Percentiles rank a stretch among this genome's conserved stretches.
phyloP scores from a whole-genome alignment of 2,797 vertebrate species.

The Rhinoraja longicauda region DNA sequence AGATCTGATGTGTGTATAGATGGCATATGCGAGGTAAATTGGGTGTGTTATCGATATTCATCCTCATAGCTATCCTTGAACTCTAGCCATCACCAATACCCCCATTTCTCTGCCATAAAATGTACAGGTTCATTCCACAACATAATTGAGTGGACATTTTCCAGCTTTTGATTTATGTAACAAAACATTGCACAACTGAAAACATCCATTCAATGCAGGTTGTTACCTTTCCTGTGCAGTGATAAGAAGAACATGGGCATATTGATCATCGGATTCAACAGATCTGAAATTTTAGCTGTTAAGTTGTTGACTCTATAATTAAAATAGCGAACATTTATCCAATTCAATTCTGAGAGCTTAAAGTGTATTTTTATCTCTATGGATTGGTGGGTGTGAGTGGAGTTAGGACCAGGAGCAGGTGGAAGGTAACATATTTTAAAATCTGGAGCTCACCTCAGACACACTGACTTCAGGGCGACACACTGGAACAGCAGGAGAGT shows the following conservation, averaged over 20 bases:
- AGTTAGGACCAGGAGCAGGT: not conserved
- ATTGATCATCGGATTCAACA: not conserved
- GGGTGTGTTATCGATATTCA: not conserved
- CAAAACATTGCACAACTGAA: not conserved
- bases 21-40: constrained; percentile 81
- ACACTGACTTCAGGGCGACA: not conserved
- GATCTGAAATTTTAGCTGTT: not conserved
- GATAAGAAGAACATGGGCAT: not conserved
- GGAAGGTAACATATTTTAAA: not conserved
- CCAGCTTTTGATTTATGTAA: not conserved
- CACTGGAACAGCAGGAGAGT: no score
- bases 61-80: not conserved
- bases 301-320: not conserved
- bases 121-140: not conserved
- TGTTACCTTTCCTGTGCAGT: not conserved
- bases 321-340: not conserved
- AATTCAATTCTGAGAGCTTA: not conserved
- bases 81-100: no score
- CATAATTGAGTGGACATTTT: not conserved
- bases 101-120: not conserved
- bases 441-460: not conserved
- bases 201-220: not conserved
- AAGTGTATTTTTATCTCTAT: not conserved
- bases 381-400: not conserved
- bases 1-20: constrained; percentile 78